Conservation (phyloP, 1,140 invertebrate species). For the Nautilus pompilius region DNA sequence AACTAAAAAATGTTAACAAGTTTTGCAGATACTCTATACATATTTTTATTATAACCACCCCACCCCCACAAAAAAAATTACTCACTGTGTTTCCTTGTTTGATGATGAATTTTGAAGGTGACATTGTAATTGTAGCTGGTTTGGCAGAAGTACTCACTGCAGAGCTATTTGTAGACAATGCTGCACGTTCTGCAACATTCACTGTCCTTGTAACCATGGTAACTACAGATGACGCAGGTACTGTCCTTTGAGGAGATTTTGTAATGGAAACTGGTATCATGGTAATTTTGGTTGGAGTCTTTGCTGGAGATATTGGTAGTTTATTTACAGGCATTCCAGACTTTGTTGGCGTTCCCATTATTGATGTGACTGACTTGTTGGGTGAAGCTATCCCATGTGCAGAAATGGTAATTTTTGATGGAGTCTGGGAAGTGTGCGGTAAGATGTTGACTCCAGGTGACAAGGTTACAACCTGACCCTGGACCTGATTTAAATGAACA, state of each 20-base stretch:
- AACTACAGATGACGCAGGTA: slow-evolving; percentile 28
- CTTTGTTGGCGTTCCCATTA: slow-evolving; percentile 40
- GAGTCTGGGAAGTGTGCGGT: slow-evolving; percentile 30
- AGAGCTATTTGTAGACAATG: slow-evolving; percentile 8
- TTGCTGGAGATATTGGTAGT: slow-evolving; percentile 48
- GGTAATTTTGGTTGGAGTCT: slow-evolving; percentile 52
- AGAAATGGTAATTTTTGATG: slow-evolving; percentile 68
- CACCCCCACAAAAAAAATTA: background rate
- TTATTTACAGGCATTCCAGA: slow-evolving; percentile 40
- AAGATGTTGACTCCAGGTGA: slow-evolving; percentile 17
- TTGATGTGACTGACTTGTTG: slow-evolving; percentile 29
- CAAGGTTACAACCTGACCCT: slow-evolving; percentile 19
- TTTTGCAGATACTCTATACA: background rate
- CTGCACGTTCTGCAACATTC: slow-evolving; percentile 13
- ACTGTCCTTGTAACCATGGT: slow-evolving; percentile 23
- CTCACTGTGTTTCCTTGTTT: slow-evolving; percentile 43
- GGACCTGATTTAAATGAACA: slow-evolving; percentile 24
- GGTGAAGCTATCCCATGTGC: slow-evolving; percentile 56
- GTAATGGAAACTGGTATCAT: slow-evolving; percentile 50
- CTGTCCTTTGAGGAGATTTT: slow-evolving; percentile 52
- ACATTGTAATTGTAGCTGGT: slow-evolving; percentile 60
- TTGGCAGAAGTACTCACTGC: slow-evolving; percentile 4
- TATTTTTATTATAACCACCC: background rate
- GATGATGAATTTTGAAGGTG: slow-evolving; percentile 53
- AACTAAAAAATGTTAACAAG: background rate